Evolutionary conservation across 2,113 vertebrate genomes (phyloP).

Genomic region (Colaptes auratus): DNA sequence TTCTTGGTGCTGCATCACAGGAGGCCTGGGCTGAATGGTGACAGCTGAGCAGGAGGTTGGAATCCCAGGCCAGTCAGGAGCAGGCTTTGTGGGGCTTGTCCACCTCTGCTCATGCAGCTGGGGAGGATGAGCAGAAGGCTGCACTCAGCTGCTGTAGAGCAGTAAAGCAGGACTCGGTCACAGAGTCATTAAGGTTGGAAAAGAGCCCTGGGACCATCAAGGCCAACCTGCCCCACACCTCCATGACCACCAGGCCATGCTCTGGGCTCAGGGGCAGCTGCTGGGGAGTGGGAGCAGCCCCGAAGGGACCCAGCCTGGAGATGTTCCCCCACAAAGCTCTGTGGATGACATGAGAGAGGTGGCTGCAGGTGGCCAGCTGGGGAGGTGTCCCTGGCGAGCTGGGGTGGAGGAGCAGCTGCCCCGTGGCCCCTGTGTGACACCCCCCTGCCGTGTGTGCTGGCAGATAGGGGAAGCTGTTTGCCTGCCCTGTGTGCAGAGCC

Average conservation of each 20-base stretch:
- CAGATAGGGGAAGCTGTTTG: rapidly evolving
- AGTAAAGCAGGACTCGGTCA: not conserved
- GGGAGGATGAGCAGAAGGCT: not conserved
- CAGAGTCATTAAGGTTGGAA: no score
- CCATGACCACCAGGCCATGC: not conserved
- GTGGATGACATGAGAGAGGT: not conserved
- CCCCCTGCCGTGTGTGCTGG: not conserved
- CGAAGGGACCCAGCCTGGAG: not conserved
- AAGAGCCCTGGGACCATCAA: no score
- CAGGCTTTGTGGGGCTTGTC: not conserved
- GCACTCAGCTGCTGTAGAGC: not conserved
- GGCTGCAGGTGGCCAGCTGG: not conserved
- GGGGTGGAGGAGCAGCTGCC: not conserved
- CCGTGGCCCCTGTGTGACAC: not conserved
- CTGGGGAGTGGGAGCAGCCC: not conserved
- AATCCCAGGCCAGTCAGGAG: no score
- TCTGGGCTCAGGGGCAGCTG: not conserved
- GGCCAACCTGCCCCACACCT: no score
- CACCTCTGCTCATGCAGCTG: not conserved
- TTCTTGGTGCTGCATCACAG: not conserved
- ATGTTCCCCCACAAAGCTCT: rapidly evolving
- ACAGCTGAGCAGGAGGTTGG: not conserved
- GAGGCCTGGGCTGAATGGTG: not conserved
- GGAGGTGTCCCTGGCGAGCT: not conserved
- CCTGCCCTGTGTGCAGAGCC: not conserved